phyloP scores from a whole-genome alignment of 2,888 invertebrate genomes.

The Zaprionus obscuricornis region DNA sequence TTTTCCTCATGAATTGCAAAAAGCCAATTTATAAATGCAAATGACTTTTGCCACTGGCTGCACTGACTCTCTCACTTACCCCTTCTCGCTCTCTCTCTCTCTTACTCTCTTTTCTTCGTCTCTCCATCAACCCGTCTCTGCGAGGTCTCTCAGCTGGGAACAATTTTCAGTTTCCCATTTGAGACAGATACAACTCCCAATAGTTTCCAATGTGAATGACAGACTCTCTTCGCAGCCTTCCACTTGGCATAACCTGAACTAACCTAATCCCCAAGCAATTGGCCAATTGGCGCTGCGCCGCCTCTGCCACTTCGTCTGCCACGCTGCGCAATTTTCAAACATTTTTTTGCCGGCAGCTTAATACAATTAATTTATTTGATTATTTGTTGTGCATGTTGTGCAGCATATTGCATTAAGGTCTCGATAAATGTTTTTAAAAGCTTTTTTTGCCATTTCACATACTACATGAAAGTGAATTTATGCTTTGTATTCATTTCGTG shows the following conservation, averaged over 20 bases:
- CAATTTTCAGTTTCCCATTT: slow-evolving; percentile 4
- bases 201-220: no score
- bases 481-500: no score
- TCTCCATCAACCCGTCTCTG: no score
- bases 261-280: slow-evolving; percentile 45
- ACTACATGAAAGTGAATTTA: neutral
- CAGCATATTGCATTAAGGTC: slow-evolving; percentile 13
- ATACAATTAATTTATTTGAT: slow-evolving; percentile 37
- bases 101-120: no score
- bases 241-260: neutral
- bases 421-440: slow-evolving; percentile 6
- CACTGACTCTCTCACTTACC: slow-evolving; percentile 24
- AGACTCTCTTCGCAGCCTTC: no score
- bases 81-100: slow-evolving; percentile 12
- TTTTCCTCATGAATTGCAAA: slow-evolving; percentile 72
- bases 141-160: slow-evolving; percentile 13
- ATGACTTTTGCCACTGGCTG: slow-evolving; percentile 68
- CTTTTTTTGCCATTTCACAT: slow-evolving; percentile 6
- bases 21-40: slow-evolving; percentile 80
- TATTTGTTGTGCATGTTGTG: slow-evolving; percentile 16
- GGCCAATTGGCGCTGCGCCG: slow-evolving; percentile 28
- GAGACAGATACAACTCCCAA: no score
- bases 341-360: slow-evolving; percentile 2
- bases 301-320: no score
- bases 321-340: slow-evolving; percentile 21